Evolutionary conservation across 2,888 invertebrate genomes (phyloP).

Genomic region (Torymus aiolomorphi): DNA sequence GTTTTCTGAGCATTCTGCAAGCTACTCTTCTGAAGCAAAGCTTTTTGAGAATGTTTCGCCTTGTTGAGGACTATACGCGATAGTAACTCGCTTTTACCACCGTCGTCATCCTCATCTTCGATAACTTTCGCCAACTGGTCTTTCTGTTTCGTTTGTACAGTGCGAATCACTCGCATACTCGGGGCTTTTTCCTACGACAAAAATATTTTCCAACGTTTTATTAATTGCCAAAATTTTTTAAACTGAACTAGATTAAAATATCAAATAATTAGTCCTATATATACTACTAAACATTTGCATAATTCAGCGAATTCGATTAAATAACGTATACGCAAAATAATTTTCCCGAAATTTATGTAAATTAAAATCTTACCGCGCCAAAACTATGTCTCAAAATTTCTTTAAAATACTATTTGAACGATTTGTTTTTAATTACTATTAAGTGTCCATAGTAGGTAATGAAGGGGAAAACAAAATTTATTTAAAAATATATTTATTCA

Average conservation of each 20-base stretch:
- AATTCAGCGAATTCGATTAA: no score
- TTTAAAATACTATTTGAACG: not conserved
- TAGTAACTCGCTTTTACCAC: constrained; percentile 51
- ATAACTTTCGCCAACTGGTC: constrained; percentile 34
- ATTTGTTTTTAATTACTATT: constrained; percentile 1
- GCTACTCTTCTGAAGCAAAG: constrained; percentile 30
- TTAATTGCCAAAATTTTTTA: not conserved
- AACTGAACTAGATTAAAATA: not conserved
- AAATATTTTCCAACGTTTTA: constrained; percentile 45
- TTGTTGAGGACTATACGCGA: constrained; percentile 49
- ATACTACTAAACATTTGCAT: not conserved
- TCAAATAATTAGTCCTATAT: not conserved
- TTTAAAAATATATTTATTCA: constrained; percentile 65
- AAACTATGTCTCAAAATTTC: not conserved
- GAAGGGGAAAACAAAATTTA: constrained; percentile 63
- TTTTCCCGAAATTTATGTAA: no score
- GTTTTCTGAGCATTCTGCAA: constrained; percentile 38
- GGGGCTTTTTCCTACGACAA: constrained; percentile 64
- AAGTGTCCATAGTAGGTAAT: constrained; percentile 59
- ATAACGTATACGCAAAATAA: no score
- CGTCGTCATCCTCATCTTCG: constrained; percentile 43
- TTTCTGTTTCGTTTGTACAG: constrained; percentile 64
- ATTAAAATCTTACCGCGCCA: no score
- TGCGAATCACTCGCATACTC: constrained; percentile 66
- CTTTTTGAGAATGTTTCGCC: constrained; percentile 29